Conservation (phyloP, 2,113 vertebrate genomes). For the Engraulis encrasicolus region DNA sequence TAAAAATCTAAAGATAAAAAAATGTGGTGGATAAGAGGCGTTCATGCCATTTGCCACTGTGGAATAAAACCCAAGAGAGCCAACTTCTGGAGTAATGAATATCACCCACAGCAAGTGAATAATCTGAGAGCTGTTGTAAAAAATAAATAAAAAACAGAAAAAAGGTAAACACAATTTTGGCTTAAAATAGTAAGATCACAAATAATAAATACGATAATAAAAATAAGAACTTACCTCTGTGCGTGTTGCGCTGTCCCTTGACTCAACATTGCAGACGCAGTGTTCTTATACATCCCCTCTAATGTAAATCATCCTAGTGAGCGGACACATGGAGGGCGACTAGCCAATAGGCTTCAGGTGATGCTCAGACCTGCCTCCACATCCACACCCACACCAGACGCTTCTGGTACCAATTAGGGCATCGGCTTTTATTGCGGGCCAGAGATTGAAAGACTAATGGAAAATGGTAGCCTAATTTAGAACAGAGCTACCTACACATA, state of each 20-base stretch:
- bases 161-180: no score
- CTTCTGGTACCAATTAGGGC: constrained; percentile 13
- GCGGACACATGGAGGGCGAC: not conserved
- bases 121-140: not conserved
- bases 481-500: not conserved
- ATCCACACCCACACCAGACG: not conserved
- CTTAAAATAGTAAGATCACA: no score
- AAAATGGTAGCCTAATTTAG: not conserved
- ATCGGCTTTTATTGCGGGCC: not conserved
- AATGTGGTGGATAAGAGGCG: no score
- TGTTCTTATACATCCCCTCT: not conserved
- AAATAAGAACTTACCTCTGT: not conserved
- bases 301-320: not conserved
- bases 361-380: not conserved
- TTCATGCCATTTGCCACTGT: no score
- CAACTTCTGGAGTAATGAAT: no score
- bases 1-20: no score
- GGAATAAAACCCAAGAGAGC: no score
- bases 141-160: not conserved
- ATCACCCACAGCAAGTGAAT: not conserved
- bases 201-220: not conserved
- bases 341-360: not conserved
- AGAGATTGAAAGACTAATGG: not conserved
- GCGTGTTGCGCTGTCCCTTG: not conserved
- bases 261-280: not conserved